Percentiles rank a stretch among this genome's conserved stretches.
Conservation (phyloP, 2,888 invertebrate genomes). For the Empis livida region DNA sequence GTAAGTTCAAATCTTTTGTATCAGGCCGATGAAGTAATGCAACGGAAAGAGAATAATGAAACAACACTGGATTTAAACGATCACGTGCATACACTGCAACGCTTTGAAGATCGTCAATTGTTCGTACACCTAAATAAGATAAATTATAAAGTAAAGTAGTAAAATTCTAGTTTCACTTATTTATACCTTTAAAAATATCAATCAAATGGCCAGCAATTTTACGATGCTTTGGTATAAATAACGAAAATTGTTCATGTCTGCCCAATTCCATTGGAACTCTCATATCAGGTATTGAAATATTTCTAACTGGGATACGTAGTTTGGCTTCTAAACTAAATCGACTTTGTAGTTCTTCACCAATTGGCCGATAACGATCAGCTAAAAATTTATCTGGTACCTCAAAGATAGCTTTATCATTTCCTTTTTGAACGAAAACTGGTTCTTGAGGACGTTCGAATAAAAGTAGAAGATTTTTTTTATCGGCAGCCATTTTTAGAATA, state of each 20-base stretch:
- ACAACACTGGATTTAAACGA: slow-evolving; percentile 64
- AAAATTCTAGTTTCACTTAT: not conserved
- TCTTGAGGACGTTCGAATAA: slow-evolving; percentile 59
- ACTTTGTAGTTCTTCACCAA: slow-evolving; percentile 36
- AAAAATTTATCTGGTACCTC: slow-evolving; percentile 46
- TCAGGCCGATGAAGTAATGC: slow-evolving; percentile 55
- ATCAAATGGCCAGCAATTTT: slow-evolving; percentile 47
- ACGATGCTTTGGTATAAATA: slow-evolving; percentile 51
- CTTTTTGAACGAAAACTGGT: slow-evolving; percentile 59
- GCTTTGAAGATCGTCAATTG: slow-evolving; percentile 54
- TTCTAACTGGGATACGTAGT: slow-evolving; percentile 38
- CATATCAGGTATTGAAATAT: slow-evolving; percentile 48
- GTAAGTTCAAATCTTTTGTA: slow-evolving; percentile 44
- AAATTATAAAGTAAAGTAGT: not conserved
- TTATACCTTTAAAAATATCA: slow-evolving; percentile 38
- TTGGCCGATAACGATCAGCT: slow-evolving; percentile 35
- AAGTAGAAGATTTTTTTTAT: slow-evolving; percentile 40
- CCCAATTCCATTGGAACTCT: slow-evolving; percentile 42
- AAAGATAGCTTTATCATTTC: slow-evolving; percentile 42
- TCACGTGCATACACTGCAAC: slow-evolving; percentile 56
- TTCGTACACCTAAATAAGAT: slow-evolving; percentile 48
- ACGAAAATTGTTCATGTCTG: slow-evolving; percentile 48
- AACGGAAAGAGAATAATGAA: slow-evolving; percentile 66
- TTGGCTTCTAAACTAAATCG: slow-evolving; percentile 41
- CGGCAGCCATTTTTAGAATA: slow-evolving; percentile 15